Evolutionary conservation across 2,888 invertebrate genomes (phyloP).

Genomic region (Himalopsyche japonica): DNA sequence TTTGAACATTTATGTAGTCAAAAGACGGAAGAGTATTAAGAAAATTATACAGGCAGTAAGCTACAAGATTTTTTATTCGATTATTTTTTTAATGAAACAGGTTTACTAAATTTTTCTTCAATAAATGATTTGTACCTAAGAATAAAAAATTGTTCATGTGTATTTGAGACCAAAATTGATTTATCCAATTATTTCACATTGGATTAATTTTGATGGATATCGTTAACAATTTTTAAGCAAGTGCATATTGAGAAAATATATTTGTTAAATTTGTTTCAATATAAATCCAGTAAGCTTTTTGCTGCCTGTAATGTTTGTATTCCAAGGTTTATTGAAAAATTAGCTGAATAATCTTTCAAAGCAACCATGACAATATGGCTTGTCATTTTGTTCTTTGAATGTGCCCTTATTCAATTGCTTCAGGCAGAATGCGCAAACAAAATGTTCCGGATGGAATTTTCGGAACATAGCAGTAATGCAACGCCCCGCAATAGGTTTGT

Average conservation of each 20-base stretch:
- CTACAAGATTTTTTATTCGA: neutral
- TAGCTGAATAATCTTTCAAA: conserved; percentile 96
- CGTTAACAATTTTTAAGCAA: no score
- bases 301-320: neutral
- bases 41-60: conserved; percentile 5
- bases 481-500: conserved; percentile 94
- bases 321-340: conserved; percentile 42
- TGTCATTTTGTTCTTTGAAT: conserved; percentile 98
- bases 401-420: conserved; percentile 98
- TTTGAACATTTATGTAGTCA: neutral
- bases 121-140: no score
- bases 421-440: conserved; percentile 98
- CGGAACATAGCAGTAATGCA: conserved; percentile 99
- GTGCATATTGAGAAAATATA: no score
- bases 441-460: conserved; percentile 99
- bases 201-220: no score
- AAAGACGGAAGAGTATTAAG: neutral
- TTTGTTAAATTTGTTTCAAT: neutral
- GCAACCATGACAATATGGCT: conserved; percentile 97
- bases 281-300: neutral
- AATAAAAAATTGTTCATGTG: no score
- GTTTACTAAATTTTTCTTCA: no score
- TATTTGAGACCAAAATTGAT: no score
- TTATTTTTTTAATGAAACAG: neutral
- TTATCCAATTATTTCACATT: no score